Conservation (phyloP, 2,113 vertebrate genomes). For the Fukomys damarensis region DNA sequence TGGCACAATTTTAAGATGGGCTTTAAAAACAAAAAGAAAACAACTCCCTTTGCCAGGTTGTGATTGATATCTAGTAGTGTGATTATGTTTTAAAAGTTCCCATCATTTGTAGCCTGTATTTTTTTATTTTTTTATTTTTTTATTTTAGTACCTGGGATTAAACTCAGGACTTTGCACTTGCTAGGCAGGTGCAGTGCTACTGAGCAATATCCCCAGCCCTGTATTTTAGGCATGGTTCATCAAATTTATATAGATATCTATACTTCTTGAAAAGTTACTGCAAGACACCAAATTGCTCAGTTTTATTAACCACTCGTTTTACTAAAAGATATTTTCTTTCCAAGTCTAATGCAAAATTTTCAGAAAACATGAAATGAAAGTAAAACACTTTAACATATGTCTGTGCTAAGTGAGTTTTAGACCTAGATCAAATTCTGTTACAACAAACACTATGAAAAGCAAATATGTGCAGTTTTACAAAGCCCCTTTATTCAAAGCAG, state of each 20-base stretch:
- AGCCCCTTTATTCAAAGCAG: not conserved
- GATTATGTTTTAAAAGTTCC: not conserved
- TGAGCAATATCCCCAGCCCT: no score
- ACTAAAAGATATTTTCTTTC: conserved; percentile 17
- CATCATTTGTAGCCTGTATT: not conserved
- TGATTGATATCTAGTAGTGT: not conserved
- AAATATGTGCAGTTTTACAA: conserved; percentile 15
- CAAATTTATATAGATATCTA: not conserved
- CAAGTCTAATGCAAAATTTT: conserved; percentile 26
- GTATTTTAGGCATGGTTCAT: not conserved
- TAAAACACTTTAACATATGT: conserved; percentile 46
- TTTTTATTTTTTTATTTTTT: not conserved
- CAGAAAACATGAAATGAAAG: conserved; percentile 13
- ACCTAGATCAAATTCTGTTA: not conserved
- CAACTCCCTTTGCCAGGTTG: not conserved
- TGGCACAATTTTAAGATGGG: conserved; percentile 14
- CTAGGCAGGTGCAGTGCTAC: no score
- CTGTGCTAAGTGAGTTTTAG: conserved; percentile 6
- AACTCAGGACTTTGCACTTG: no score
- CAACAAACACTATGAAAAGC: conserved; percentile 49
- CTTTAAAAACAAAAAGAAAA: not conserved
- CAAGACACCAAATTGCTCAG: not conserved
- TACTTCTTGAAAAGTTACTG: not conserved
- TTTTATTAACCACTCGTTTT: conserved; percentile 11
- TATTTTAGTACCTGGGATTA: not conserved